phyloP scores from a whole-genome alignment of 2,888 invertebrate genomes.

The Lathronympha strigana region DNA sequence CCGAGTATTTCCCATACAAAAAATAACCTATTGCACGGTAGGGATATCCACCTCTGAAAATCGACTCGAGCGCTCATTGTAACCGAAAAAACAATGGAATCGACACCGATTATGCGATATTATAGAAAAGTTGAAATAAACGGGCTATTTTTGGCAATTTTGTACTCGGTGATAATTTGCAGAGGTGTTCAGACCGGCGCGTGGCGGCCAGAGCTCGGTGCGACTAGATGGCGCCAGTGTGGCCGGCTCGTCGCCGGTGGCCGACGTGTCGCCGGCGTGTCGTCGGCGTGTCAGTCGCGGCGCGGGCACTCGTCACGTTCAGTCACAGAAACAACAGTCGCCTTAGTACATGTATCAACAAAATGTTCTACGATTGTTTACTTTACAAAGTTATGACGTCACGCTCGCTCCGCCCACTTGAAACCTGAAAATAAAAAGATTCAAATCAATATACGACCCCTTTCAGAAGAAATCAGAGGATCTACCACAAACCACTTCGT shows the following conservation, averaged over 20 bases:
- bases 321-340: conserved; percentile 77
- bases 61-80: conserved; percentile 23
- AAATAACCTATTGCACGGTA: too few species aligned
- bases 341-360: conserved; percentile 80
- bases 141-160: conserved; percentile 78
- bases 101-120: conserved; percentile 57
- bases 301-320: conserved; percentile 56
- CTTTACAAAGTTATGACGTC: conserved; percentile 59
- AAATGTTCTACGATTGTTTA: conserved; percentile 76
- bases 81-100: conserved; percentile 52
- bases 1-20: too few species aligned
- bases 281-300: conserved; percentile 22
- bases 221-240: conserved; percentile 39
- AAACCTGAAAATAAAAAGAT: conserved; percentile 60
- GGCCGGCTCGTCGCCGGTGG: conserved; percentile 6
- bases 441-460: background rate
- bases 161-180: conserved; percentile 80
- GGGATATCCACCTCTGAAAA: background rate
- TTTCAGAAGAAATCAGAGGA: background rate
- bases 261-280: conserved; percentile 14
- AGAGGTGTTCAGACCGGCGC: conserved; percentile 52
- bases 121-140: conserved; percentile 46
- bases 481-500: too few species aligned
- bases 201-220: conserved; percentile 40
- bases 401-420: conserved; percentile 63